A percentile compares a stretch with the other conserved stretches of the same genome.
These are phyloP conservation scores for Actenoides hombroni DNA, from an alignment of 2,113 vertebrate species.

Conservation along the genomic window DNA sequence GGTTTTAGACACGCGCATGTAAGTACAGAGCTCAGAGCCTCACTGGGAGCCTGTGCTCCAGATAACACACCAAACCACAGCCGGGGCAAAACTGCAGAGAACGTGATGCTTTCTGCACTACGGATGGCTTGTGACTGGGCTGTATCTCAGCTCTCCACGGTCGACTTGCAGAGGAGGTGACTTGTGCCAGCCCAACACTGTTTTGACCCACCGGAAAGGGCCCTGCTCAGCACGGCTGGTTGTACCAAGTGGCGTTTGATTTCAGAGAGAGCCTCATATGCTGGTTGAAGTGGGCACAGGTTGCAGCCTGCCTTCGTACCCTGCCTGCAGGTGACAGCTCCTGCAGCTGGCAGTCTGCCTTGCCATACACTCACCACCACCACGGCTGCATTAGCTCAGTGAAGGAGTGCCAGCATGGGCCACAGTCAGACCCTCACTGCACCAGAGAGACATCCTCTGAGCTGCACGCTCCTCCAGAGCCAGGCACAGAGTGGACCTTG, in stretches of 20 bases:
- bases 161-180: not conserved
- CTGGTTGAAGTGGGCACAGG: not conserved
- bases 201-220: not conserved
- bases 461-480: not conserved
- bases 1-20: rapidly evolving
- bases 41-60: not conserved
- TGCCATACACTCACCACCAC: not conserved
- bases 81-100: not conserved
- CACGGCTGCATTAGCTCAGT: rapidly evolving
- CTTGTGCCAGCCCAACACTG: not conserved
- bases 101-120: rapidly evolving
- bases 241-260: rapidly evolving
- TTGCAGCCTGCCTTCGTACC: not conserved
- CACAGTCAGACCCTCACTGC: rapidly evolving
- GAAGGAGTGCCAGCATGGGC: not conserved
- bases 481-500: rapidly evolving
- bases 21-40: not conserved
- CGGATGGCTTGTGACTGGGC: not conserved
- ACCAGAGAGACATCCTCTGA: not conserved
- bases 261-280: not conserved
- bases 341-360: not conserved
- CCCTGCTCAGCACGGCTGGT: not conserved
- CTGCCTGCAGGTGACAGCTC: not conserved
- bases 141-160: not conserved
- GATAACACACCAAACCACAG: not conserved